phyloP scores from a whole-genome alignment of 2,888 invertebrate genomes.

The Himalopsyche japonica region DNA sequence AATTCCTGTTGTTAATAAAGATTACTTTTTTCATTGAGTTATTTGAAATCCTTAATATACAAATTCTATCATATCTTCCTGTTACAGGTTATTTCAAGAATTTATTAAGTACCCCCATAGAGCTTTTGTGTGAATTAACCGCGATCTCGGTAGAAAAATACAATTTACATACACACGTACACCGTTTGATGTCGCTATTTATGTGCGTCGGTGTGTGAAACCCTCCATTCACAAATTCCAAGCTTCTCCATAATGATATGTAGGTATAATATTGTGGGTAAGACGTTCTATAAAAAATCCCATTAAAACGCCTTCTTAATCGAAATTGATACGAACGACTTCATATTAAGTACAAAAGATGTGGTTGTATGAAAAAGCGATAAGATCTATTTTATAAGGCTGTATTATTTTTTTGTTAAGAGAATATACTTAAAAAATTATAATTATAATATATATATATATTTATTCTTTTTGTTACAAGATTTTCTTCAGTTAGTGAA shows the following conservation, averaged over 20 bases:
- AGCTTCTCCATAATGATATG: conserved; percentile 30
- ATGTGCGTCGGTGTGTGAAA: conserved; percentile 4
- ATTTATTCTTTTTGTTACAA: no score
- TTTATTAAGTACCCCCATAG: conserved; percentile 11
- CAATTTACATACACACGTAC: neutral
- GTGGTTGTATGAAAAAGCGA: neutral
- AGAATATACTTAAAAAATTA: no score
- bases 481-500: no score
- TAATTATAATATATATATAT: no score
- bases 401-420: neutral
- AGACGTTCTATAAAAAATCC: conserved; percentile 38
- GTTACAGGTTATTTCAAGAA: neutral
- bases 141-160: neutral
- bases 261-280: conserved; percentile 37
- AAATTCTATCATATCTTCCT: neutral
- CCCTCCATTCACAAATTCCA: conserved; percentile 40
- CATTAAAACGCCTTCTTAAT: conserved; percentile 41
- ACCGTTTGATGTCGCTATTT: neutral
- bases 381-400: conserved; percentile 16
- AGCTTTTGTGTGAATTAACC: conserved; percentile 18
- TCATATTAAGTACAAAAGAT: conserved; percentile 36
- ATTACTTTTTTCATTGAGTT: neutral
- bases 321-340: conserved; percentile 42
- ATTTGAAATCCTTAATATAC: neutral
- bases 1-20: neutral